Evolutionary conservation across 2,797 vertebrate species (phyloP).

Genomic region (Trichosurus vulpecula): DNA sequence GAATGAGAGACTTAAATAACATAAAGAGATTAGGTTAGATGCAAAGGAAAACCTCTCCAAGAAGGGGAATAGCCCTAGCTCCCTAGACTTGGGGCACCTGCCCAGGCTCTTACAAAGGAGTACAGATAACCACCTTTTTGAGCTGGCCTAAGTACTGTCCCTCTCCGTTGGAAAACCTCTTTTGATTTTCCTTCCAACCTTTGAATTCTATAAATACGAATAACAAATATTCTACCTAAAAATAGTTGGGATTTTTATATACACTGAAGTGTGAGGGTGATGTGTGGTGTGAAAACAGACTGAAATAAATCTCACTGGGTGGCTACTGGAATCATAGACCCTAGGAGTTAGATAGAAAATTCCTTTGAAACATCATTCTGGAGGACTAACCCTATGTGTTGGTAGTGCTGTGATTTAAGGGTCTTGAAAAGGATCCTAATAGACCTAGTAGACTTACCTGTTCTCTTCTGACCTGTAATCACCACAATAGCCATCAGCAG

Average conservation of each 20-base stretch:
- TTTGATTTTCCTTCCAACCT: constrained; percentile 22
- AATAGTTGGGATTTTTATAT: constrained; percentile 65
- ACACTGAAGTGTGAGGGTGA: constrained; percentile 56
- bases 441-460: too few relatives aligned
- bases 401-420: not conserved
- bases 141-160: not conserved
- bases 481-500: not conserved
- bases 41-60: not conserved
- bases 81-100: not conserved
- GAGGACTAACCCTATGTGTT: not conserved
- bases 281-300: constrained; percentile 52
- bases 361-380: constrained; percentile 9
- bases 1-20: not conserved
- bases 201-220: constrained; percentile 58
- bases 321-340: constrained; percentile 33
- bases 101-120: not conserved
- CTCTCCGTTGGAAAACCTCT: constrained; percentile 31
- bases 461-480: not conserved
- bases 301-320: constrained; percentile 40
- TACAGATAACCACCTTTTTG: not conserved
- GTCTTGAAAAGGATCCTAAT: not conserved
- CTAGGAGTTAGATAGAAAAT: not conserved
- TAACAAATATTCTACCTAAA: constrained; percentile 66
- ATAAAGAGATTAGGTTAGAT: not conserved
- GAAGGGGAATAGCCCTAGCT: not conserved